Conservation (phyloP, 2,888 invertebrate species). For the Dynastes hyllus region DNA sequence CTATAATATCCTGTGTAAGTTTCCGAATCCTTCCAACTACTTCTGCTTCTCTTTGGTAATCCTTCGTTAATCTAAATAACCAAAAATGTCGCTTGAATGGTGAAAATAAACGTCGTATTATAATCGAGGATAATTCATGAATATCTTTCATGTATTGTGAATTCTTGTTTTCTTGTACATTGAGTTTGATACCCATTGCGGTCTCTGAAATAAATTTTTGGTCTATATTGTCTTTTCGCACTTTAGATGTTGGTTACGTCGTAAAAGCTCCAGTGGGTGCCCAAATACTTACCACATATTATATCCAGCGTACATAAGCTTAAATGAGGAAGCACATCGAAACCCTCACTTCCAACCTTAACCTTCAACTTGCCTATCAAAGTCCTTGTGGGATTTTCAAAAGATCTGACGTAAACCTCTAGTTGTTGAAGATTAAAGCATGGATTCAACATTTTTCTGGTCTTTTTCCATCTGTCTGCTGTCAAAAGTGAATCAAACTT, state of each 20-base stretch:
- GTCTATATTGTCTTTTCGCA: too few species aligned
- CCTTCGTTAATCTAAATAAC: slow-evolving; percentile 68
- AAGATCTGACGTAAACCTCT: slow-evolving; percentile 79
- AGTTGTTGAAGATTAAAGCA: slow-evolving; percentile 81
- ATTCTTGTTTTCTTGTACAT: slow-evolving; percentile 80
- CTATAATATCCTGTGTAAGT: slow-evolving; percentile 75
- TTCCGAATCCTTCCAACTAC: slow-evolving; percentile 71
- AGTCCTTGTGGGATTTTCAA: slow-evolving; percentile 76
- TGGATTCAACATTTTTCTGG: too few species aligned
- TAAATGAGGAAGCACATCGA: slow-evolving; percentile 77
- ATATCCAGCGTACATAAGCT: slow-evolving; percentile 75
- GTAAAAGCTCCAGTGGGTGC: too few species aligned
- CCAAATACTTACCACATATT: slow-evolving; percentile 72
- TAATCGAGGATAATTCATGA: slow-evolving; percentile 70
- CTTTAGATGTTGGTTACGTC: too few species aligned
- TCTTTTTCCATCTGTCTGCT: background rate
- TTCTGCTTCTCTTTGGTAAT: slow-evolving; percentile 75
- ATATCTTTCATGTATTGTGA: slow-evolving; percentile 83
- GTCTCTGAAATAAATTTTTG: slow-evolving; percentile 67
- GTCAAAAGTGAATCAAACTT: background rate
- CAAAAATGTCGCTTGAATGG: slow-evolving; percentile 65
- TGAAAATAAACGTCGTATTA: slow-evolving; percentile 60
- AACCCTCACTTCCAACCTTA: slow-evolving; percentile 65
- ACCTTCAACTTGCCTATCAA: slow-evolving; percentile 73
- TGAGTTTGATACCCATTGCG: slow-evolving; percentile 85